Conservation (phyloP, 2,113 vertebrate genomes). For the Thunnus thynnus region DNA sequence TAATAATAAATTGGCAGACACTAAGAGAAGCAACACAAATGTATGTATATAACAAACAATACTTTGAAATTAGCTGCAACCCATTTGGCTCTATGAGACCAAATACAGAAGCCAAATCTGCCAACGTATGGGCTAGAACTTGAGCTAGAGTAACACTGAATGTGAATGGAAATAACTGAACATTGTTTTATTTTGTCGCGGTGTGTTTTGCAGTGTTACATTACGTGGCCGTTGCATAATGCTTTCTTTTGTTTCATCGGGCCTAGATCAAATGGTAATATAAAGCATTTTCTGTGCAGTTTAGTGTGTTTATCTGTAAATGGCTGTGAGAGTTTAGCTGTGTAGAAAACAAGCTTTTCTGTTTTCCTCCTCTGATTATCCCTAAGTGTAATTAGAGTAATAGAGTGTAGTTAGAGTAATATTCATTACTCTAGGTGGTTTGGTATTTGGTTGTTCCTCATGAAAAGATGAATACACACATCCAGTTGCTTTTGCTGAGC, state of each 20-base stretch:
- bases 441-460: neutral
- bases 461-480: neutral
- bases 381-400: neutral
- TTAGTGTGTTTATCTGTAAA: neutral
- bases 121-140: neutral
- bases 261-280: neutral
- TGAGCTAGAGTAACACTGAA: neutral
- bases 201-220: neutral
- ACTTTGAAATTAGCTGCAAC: slow-evolving; percentile 5
- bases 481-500: neutral
- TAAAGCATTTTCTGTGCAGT: neutral
- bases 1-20: too few relatives aligned
- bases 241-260: neutral
- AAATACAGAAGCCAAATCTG: neutral
- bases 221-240: neutral
- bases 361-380: neutral
- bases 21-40: neutral
- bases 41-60: neutral
- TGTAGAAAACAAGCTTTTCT: neutral
- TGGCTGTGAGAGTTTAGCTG: neutral
- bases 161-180: neutral
- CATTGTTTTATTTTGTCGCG: neutral
- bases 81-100: neutral
- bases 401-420: neutral
- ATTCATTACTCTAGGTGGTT: neutral